Conservation (phyloP, 2,113 vertebrate species). For the Colossoma macropomum region DNA sequence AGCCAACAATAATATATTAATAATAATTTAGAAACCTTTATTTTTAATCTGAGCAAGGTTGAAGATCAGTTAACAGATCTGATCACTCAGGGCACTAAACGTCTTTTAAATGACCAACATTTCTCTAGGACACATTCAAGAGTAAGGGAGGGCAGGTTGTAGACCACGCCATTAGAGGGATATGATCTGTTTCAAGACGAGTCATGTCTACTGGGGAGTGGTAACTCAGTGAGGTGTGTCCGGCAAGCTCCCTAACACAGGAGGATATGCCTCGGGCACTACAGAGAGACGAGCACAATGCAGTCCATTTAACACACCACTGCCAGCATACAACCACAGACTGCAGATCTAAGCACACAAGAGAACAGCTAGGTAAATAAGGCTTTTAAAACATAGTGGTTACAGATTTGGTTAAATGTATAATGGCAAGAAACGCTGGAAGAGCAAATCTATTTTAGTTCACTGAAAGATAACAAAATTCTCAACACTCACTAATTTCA, state of each 20-base stretch:
- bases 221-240: conserved; percentile 75
- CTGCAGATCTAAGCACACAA: conserved; percentile 45
- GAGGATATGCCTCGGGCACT: conserved; percentile 71
- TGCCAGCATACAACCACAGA: conserved; percentile 68
- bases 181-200: conserved; percentile 72
- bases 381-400: not conserved
- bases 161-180: conserved; percentile 65
- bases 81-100: not conserved
- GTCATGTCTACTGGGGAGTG: conserved; percentile 73
- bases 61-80: not conserved
- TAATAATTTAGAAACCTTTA: too few species aligned
- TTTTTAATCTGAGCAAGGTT: conserved; percentile 46
- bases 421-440: not conserved
- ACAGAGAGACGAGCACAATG: conserved; percentile 76
- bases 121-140: conserved; percentile 7
- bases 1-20: too few species aligned
- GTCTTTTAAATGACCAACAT: conserved; percentile 1
- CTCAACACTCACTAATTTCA: not conserved
- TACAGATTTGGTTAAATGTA: not conserved
- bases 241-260: conserved; percentile 69
- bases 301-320: conserved; percentile 67
- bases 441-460: not conserved
- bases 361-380: not conserved
- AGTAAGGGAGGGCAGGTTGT: conserved; percentile 51
- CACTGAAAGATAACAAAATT: not conserved